Evolutionary conservation across 2,113 vertebrate genomes (phyloP).

Genomic region (Balaeniceps rex): DNA sequence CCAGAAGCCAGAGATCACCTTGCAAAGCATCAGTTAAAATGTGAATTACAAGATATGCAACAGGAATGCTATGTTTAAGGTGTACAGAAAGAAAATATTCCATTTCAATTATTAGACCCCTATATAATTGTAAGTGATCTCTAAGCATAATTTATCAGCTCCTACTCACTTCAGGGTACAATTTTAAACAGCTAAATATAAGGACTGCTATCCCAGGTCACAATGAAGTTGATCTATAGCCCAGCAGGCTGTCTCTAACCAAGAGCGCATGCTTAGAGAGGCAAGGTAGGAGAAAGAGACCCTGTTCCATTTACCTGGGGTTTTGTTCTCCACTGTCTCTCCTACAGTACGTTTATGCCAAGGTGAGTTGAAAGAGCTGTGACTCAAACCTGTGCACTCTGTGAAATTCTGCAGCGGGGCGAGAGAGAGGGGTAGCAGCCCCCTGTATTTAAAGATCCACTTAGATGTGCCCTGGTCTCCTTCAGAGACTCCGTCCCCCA

Average conservation of each 20-base stretch:
- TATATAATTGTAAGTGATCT: background rate
- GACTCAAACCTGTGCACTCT: background rate
- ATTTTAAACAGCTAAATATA: background rate
- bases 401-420: background rate
- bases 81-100: background rate
- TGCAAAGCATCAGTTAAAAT: background rate
- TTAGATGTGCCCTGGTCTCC: background rate
- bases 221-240: background rate
- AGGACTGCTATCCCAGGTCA: background rate
- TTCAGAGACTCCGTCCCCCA: background rate
- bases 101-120: background rate
- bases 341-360: background rate
- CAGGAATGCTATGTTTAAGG: background rate
- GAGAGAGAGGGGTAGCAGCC: background rate
- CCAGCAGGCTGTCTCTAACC: background rate
- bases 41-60: background rate
- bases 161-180: background rate
- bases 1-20: background rate
- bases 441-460: background rate
- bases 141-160: background rate
- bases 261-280: background rate
- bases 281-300: background rate
- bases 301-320: background rate
- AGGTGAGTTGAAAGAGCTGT: background rate
- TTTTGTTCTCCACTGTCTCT: background rate